Base-by-base conservation (phyloP, 2,113 vertebrate genomes). In the Balaeniceps rex region DNA sequence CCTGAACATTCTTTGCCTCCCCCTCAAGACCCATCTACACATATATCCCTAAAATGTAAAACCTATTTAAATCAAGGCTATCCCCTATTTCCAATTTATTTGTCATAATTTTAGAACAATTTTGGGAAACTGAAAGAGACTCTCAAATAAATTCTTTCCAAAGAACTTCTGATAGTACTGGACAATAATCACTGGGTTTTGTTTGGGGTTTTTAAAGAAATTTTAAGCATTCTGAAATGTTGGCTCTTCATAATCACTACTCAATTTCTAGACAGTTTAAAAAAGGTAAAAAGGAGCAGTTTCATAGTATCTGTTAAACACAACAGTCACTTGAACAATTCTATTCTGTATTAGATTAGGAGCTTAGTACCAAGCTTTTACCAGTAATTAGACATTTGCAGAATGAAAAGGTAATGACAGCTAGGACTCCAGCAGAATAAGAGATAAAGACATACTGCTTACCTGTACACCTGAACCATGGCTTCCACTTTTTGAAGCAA, bases 381-480 rank as follows among this genome's bases (percentile, higher is more conserved):
- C 10, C 5, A 76, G 34, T 49, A 82, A 47, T 33, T 7, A 57
- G 26, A 69, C 2, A 1, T 83, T 77, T 92, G 29, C 38, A 86
- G 51, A 80, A 64, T 61, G 54, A 52, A 92, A 88, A 84, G 14
- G 22, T 31, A 94, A 44, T 29, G 49, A 63, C 54, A 90, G 36
- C 11, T 60, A 87, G 42, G 34, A 64, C 31, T 71, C 9, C 33
- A 65, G 70, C 6, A 88, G 17, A 83, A 38, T 34, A 55, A 60
- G 7, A 77, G 6, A 77, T 28, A 65, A 52, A 66, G 15, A 38
- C 5, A 11, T 26, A 36, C 10, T 36, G 46, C 81, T 98, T 97
- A 99, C 99, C 99, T 99, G 99, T 42, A 99, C 98, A 38, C 68
- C 94, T 42, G 98, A 96, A 63, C 93, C 76, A 68, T 85, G 97